Evolutionary conservation across 2,797 vertebrate genomes (phyloP).

Genomic region (Apogon talboti): DNA sequence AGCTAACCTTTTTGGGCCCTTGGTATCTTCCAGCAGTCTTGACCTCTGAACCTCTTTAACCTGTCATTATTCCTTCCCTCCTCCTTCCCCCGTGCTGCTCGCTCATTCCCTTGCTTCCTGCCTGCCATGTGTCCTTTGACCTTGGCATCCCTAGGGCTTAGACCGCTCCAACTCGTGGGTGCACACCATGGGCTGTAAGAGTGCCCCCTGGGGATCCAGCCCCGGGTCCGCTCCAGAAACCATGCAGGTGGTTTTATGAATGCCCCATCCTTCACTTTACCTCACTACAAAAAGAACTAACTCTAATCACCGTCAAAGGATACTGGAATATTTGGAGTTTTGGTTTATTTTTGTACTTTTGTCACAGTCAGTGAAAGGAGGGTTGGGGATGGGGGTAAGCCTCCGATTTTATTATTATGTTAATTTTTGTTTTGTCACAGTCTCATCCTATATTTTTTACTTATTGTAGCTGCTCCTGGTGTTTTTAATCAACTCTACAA

Average conservation of each 20-base stretch:
- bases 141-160: slow-evolving; percentile 91
- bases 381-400: too few relatives aligned
- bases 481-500: slow-evolving; percentile 20
- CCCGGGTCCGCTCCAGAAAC: slow-evolving; percentile 96
- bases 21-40: slow-evolving; percentile 69
- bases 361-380: slow-evolving; percentile 3
- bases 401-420: not conserved
- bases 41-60: slow-evolving; percentile 81
- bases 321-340: slow-evolving; percentile 75
- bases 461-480: not conserved
- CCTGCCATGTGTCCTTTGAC: slow-evolving; percentile 84
- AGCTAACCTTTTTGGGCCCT: slow-evolving; percentile 59
- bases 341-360: slow-evolving; percentile 60
- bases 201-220: slow-evolving; percentile 98
- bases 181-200: slow-evolving; percentile 99
- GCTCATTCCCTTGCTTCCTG: slow-evolving; percentile 79
- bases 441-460: slow-evolving; percentile 5
- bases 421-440: slow-evolving; percentile 3
- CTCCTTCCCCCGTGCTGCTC: slow-evolving; percentile 81
- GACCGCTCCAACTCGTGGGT: slow-evolving; percentile 99
- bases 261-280: slow-evolving; percentile 66
- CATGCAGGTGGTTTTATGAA: slow-evolving; percentile 94
- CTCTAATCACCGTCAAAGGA: slow-evolving; percentile 62
- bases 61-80: slow-evolving; percentile 87
- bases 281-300: slow-evolving; percentile 63